Conservation (phyloP, 2,113 vertebrate genomes). For the Hoplias malabaricus region DNA sequence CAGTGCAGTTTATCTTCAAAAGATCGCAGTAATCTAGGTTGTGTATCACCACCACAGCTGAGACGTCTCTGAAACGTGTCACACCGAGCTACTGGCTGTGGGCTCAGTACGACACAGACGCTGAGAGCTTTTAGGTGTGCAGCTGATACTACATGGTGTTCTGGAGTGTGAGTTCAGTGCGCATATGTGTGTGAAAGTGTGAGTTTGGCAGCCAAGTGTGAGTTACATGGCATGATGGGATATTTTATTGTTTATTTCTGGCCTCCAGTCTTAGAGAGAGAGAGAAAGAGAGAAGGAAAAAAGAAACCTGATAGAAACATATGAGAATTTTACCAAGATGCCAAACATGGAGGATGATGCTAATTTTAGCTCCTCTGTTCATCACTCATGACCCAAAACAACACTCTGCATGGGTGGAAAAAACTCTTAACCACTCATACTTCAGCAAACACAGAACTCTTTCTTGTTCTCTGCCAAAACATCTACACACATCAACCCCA, state of each 20-base stretch:
- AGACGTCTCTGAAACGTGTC: neutral
- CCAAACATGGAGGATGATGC: neutral
- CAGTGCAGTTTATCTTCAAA: no score
- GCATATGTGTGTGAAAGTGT: neutral
- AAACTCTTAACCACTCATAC: neutral
- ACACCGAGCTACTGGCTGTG: neutral
- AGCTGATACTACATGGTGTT: neutral
- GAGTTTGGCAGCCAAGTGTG: no score
- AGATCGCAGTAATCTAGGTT: no score
- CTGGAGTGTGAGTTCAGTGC: neutral
- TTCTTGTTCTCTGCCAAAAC: neutral
- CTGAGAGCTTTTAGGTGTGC: neutral
- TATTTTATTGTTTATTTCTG: no score
- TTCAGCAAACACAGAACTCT: neutral
- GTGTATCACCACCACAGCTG: neutral
- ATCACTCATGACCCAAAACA: neutral
- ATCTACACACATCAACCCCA: no score
- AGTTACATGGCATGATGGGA: no score
- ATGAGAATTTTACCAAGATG: neutral
- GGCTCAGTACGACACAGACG: no score
- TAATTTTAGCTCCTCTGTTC: neutral
- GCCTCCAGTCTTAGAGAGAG: no score
- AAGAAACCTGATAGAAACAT: neutral
- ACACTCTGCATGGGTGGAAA: neutral
- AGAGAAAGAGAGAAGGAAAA: neutral